Conservation (phyloP, 2,888 invertebrate genomes). For the Dorcus hopei region DNA sequence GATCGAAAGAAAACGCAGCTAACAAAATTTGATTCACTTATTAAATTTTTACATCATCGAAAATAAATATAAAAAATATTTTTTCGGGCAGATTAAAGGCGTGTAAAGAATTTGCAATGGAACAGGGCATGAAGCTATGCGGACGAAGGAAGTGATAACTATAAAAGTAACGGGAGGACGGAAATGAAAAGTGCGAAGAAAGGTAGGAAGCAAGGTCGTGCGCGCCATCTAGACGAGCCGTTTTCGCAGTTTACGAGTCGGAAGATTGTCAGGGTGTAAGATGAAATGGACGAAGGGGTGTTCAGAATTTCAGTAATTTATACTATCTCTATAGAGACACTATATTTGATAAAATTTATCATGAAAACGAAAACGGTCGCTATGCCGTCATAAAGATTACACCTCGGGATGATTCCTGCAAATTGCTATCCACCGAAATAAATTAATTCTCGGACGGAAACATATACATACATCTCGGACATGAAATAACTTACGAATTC, state of each 20-base stretch:
- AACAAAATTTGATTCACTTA: neutral
- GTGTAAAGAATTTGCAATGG: constrained; percentile 36
- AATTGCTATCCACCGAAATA: no score
- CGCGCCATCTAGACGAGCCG: constrained; percentile 44
- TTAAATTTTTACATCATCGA: constrained; percentile 12
- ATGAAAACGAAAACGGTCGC: no score
- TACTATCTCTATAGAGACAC: neutral
- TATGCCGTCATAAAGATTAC: no score
- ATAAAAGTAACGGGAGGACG: constrained; percentile 46
- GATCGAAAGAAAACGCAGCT: neutral
- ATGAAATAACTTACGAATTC: no score
- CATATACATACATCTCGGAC: no score
- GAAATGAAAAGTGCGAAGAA: constrained; percentile 48
- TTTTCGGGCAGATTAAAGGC: constrained; percentile 33
- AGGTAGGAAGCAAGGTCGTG: constrained; percentile 45
- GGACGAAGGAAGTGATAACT: constrained; percentile 45
- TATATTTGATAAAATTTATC: no score
- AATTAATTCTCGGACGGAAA: no score
- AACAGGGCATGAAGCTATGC: constrained; percentile 28
- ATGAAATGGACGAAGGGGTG: constrained; percentile 24
- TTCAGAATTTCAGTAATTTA: constrained; percentile 11
- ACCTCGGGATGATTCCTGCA: no score
- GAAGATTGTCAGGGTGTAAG: constrained; percentile 34
- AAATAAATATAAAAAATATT: constrained; percentile 5
- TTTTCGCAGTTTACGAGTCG: constrained; percentile 36